Percentiles rank a stretch among this genome's conserved stretches.
Conservation (phyloP, 2,888 invertebrate genomes). For the Nomada lathburiana region DNA sequence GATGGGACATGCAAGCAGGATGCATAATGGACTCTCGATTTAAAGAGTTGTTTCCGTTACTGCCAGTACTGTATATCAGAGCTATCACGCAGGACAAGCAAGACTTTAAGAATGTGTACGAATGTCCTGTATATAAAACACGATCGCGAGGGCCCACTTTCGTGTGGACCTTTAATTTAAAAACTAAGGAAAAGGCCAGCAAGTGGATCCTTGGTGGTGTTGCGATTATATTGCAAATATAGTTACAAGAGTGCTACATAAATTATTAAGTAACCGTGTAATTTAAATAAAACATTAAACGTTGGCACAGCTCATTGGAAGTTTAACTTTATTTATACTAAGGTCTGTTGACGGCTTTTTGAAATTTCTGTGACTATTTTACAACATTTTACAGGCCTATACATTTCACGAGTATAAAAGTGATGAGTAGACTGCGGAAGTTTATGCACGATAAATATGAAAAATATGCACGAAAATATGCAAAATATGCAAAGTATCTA, state of each 20-base stretch:
- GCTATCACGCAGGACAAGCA: conserved; percentile 95
- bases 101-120: conserved; percentile 94
- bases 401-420: too few species aligned
- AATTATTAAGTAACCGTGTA: not conserved
- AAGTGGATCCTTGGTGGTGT: conserved; percentile 98
- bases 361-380: too few species aligned
- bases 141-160: conserved; percentile 94
- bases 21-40: conserved; percentile 93
- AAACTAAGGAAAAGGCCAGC: conserved; percentile 93
- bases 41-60: conserved; percentile 95
- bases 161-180: conserved; percentile 98
- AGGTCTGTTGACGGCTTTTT: too few species aligned
- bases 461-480: too few species aligned
- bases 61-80: conserved; percentile 96
- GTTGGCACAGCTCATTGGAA: not conserved
- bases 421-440: too few species aligned
- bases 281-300: not conserved
- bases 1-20: conserved; percentile 93
- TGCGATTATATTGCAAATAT: conserved; percentile 94
- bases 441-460: too few species aligned
- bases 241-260: not conserved
- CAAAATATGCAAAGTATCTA: too few species aligned
- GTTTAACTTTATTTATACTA: not conserved
- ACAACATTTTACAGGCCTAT: too few species aligned
- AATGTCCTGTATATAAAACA: conserved; percentile 97